These are phyloP conservation scores for Nomada fucata DNA, from an alignment of 2,888 invertebrate genomes.

Conservation along the genomic window DNA sequence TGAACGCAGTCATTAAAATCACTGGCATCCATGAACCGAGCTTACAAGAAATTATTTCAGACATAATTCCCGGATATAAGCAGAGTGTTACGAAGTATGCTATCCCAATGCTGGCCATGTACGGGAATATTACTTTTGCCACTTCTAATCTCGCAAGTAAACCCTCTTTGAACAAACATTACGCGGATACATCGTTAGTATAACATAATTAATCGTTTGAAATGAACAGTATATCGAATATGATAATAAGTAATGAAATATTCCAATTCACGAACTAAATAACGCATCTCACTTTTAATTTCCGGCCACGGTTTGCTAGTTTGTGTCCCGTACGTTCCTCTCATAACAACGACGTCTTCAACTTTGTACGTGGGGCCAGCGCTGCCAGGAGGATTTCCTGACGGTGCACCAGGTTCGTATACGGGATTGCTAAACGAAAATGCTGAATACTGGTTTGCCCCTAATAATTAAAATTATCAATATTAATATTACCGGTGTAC, in stretches of 20 bases:
- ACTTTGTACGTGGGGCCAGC: conserved; percentile 89
- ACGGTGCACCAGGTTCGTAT: conserved; percentile 90
- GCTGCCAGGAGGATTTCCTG: conserved; percentile 83
- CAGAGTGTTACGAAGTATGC: conserved; percentile 96
- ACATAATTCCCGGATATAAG: conserved; percentile 95
- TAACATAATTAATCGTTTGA: conserved; percentile 21
- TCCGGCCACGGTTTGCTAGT: conserved; percentile 85
- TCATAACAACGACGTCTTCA: conserved; percentile 90
- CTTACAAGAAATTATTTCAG: conserved; percentile 93
- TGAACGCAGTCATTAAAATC: conserved; percentile 94
- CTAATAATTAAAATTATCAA: conserved; percentile 63
- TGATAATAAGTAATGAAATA: not conserved
- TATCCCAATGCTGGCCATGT: conserved; percentile 94
- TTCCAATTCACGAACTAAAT: not conserved
- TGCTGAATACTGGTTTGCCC: conserved; percentile 86
- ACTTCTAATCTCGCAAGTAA: conserved; percentile 91
- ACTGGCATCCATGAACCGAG: conserved; percentile 96
- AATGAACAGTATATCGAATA: not conserved
- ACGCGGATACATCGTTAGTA: not conserved
- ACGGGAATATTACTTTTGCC: conserved; percentile 93
- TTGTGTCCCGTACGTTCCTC: conserved; percentile 84
- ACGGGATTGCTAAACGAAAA: conserved; percentile 94
- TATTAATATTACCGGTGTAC: not conserved
- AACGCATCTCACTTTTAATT: conserved; percentile 84
- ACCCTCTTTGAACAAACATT: conserved; percentile 86